Base-by-base conservation (phyloP, 2,888 invertebrate genomes). In the Prosapia bicincta region DNA sequence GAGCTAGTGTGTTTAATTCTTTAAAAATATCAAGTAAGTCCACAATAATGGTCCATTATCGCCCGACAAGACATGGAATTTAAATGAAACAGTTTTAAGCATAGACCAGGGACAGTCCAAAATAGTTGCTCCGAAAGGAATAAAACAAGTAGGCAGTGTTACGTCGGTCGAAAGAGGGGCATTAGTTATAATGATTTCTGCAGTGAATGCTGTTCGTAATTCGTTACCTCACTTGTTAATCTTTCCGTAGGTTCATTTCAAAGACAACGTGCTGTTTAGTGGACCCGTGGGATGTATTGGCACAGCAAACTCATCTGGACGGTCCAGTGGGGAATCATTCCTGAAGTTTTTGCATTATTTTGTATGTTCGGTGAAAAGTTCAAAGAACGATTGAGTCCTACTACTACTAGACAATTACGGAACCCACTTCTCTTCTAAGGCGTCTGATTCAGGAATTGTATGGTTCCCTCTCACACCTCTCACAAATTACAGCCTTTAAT, bases 251-350 rank as follows among this genome's bases (percentile, higher is more conserved):
- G 78, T 78, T 78, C n/a, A n/a, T 23, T 81, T 75, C 67, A 78
- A 73, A 28, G 67, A 76, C 13, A 80, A 82, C 72, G 82, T 83
- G 77, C 75, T 83, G 26, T 78, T 77, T 0, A 80, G 80, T 70
- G 81, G 78, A 13, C 83, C 43, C 54, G n/a, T 76, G 67, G 81
- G 81, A 32, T 78, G 72, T 38, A 54, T 76, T 66, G 82, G 82
- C 32, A 74, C 66, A 26, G 78, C 76, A 26, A 80, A 82, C 79
- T 68, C 71, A 10, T 78, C 78, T 67, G 79, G 82, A 72, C 79
- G 82, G 82, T 82, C 81, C 78, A 78, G 28, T 30, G 78, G 70
- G 26, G 28, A 38, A 32, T 43, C 67, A 13, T 78, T 78, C 69
- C 24, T 73, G 1, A 32, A 68, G 67, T 78, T 74, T 67, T 66